phyloP scores from a whole-genome alignment of 2,888 invertebrate genomes.

The Chymomyza amoena region DNA sequence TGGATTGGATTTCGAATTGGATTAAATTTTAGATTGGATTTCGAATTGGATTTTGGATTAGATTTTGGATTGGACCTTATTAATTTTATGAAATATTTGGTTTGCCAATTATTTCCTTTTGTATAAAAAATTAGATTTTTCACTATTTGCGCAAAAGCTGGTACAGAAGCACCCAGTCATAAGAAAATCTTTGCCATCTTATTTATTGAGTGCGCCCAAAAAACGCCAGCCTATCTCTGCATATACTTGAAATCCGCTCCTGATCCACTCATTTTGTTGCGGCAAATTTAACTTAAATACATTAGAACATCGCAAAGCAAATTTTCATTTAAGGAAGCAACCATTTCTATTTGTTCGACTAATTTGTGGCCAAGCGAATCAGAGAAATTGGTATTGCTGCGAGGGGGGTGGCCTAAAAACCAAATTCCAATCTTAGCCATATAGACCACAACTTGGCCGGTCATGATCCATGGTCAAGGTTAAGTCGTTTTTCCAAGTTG shows the following conservation, averaged over 20 bases:
- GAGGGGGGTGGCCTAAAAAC: background rate
- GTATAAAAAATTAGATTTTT: no score
- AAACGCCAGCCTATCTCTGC: no score
- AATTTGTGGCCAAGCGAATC: background rate
- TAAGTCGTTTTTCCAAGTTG: slow-evolving; percentile 56
- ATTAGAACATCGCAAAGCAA: background rate
- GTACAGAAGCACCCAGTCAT: no score
- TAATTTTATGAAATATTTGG: no score
- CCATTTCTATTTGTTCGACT: background rate
- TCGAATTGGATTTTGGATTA: no score
- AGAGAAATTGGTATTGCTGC: background rate
- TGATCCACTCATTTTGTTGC: background rate
- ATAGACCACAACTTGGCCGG: background rate
- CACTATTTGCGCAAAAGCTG: no score
- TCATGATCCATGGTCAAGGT: slow-evolving; percentile 64
- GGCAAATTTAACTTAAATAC: background rate
- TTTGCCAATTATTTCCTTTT: no score
- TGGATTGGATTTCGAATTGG: no score
- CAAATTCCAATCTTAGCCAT: background rate
- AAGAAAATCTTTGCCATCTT: no score
- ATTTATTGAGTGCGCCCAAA: no score
- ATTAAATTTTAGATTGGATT: no score
- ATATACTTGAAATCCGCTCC: background rate
- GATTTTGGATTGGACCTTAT: no score
- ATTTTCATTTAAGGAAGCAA: background rate